Evolutionary conservation across 2,888 invertebrate genomes (phyloP).

Genomic region (Drosophila infuscata): DNA sequence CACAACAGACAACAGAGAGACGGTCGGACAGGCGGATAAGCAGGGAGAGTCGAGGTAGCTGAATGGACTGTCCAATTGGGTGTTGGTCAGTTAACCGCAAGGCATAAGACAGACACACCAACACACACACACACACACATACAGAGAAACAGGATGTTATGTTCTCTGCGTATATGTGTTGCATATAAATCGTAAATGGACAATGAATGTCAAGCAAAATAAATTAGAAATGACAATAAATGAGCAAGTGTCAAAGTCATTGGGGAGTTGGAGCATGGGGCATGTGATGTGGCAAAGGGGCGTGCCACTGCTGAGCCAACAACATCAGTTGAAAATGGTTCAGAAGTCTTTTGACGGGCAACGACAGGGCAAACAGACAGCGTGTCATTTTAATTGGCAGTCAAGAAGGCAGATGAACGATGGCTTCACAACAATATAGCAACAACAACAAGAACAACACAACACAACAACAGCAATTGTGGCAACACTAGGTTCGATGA

Average conservation of each 20-base stretch:
- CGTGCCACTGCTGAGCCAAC: slow-evolving; percentile 3
- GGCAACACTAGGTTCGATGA: slow-evolving; percentile 10
- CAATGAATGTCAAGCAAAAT: slow-evolving; percentile 78
- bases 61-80: slow-evolving; percentile 27
- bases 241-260: slow-evolving; percentile 67
- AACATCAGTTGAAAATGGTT: slow-evolving; percentile 35
- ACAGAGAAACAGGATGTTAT: slow-evolving; percentile 41
- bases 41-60: neutral
- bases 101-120: slow-evolving; percentile 25
- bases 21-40: slow-evolving; percentile 4
- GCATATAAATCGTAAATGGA: slow-evolving; percentile 78
- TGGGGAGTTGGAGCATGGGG: slow-evolving; percentile 11
- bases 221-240: slow-evolving; percentile 80
- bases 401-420: slow-evolving; percentile 49
- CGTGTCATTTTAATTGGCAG: slow-evolving; percentile 71
- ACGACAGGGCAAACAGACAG: slow-evolving; percentile 64
- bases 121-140: slow-evolving; percentile 4
- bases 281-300: slow-evolving; percentile 5
- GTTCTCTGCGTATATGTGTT: slow-evolving; percentile 38
- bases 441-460: slow-evolving; percentile 10
- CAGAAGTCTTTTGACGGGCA: slow-evolving; percentile 60
- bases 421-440: slow-evolving; percentile 27
- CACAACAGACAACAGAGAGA: slow-evolving; percentile 61
- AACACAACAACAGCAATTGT: slow-evolving; percentile 3
- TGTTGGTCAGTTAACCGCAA: slow-evolving; percentile 40